Evolutionary conservation across 2,113 vertebrate genomes (phyloP).

Genomic region (Cryptomyrus ogoouensis): DNA sequence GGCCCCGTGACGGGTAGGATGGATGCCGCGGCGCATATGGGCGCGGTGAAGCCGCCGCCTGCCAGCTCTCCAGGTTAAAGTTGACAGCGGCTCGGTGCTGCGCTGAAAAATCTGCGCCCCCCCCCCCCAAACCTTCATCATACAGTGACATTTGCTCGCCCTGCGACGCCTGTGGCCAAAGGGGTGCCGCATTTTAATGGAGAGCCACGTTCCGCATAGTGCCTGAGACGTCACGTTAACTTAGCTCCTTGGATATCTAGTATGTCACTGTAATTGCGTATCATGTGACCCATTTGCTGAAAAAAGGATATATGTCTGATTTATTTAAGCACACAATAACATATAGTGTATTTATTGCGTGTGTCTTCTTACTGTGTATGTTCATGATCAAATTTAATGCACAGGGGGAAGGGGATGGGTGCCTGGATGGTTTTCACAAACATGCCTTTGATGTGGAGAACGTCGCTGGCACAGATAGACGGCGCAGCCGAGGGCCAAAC

Average conservation of each 20-base stretch:
- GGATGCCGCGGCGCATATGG: neutral
- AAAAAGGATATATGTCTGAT: neutral
- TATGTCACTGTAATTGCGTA: neutral
- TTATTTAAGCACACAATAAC: neutral
- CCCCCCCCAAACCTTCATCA: neutral
- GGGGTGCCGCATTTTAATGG: neutral
- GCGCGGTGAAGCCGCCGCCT: neutral
- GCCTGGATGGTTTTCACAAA: neutral
- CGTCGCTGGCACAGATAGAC: neutral
- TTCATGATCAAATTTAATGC: neutral
- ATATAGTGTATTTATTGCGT: neutral
- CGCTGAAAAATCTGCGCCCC: slow-evolving; percentile 1
- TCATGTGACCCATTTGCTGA: neutral
- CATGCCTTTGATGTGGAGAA: neutral
- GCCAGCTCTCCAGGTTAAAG: slow-evolving; percentile 8
- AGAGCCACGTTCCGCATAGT: neutral
- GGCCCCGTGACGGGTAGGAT: neutral
- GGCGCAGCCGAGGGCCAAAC: neutral
- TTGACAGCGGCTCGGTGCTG: neutral
- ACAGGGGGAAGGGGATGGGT: neutral
- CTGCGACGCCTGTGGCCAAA: neutral
- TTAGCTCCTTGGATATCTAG: neutral
- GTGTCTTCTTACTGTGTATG: neutral
- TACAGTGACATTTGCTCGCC: slow-evolving; percentile 2
- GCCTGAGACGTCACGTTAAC: neutral